A percentile compares a stretch with the other conserved stretches of the same genome.
These are phyloP conservation scores for Bubo blakistoni DNA, from an alignment of 2,113 vertebrate genomes.

Conservation along the genomic window DNA sequence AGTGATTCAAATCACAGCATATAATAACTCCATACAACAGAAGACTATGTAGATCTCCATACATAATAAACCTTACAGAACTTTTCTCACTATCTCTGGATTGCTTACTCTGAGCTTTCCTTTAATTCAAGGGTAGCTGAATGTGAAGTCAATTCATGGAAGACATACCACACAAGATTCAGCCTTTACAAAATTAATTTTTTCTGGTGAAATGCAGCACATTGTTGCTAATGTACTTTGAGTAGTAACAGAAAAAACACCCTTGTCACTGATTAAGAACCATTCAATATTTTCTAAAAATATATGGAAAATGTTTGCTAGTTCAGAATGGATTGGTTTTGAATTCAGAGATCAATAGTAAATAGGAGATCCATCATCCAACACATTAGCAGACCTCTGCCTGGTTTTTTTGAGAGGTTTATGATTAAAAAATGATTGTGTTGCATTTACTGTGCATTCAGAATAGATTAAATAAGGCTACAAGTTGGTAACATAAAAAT, in stretches of 20 bases:
- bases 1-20: neutral
- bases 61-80: neutral
- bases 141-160: neutral
- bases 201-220: neutral
- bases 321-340: neutral
- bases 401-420: neutral
- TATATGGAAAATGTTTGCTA: neutral
- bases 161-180: neutral
- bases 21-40: neutral
- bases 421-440: slow-evolving; percentile 13
- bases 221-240: neutral
- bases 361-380: slow-evolving; percentile 31
- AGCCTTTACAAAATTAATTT: neutral
- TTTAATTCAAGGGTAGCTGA: neutral
- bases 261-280: slow-evolving; percentile 27
- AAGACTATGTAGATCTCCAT: neutral
- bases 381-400: neutral
- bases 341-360: slow-evolving; percentile 15
- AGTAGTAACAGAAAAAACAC: neutral
- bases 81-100: neutral
- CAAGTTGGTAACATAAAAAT: neutral
- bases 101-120: neutral
- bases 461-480: neutral
- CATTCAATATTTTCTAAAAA: slow-evolving; percentile 57
- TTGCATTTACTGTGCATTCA: neutral